Evolutionary conservation across 2,113 vertebrate genomes (phyloP).

Genomic region (Cacatua alba): DNA sequence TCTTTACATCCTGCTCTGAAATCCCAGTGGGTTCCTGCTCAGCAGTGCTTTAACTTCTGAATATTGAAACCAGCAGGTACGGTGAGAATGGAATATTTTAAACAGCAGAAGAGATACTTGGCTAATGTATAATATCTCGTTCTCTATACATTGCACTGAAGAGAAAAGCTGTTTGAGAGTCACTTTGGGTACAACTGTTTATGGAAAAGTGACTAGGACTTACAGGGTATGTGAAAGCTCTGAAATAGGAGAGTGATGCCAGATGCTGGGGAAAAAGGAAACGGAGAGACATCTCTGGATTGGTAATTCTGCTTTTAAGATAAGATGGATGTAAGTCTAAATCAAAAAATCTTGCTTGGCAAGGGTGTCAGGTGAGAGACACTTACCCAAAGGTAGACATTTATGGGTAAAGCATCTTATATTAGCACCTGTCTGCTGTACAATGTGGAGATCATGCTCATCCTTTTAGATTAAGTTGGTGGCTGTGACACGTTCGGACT

Average conservation of each 20-base stretch:
- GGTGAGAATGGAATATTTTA: conserved; percentile 48
- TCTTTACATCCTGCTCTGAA: conserved; percentile 41
- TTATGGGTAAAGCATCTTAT: neutral
- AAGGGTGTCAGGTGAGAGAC: neutral
- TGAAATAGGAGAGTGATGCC: neutral
- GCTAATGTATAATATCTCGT: neutral
- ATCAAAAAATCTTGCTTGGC: neutral
- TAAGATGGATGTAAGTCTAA: neutral
- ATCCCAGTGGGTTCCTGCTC: conserved; percentile 52
- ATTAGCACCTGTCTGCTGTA: neutral
- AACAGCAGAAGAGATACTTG: neutral
- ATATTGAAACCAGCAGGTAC: conserved; percentile 69
- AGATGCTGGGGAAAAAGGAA: neutral
- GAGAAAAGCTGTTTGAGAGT: neutral
- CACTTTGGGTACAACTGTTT: neutral
- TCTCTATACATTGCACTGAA: neutral
- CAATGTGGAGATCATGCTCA: neutral
- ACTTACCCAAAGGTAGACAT: neutral
- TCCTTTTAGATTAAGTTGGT: neutral
- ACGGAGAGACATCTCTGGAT: neutral
- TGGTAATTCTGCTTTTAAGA: neutral
- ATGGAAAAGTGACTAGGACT: neutral
- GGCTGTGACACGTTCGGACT: neutral
- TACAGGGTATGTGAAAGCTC: neutral
- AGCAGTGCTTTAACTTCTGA: conserved; percentile 53